Evolutionary conservation across 2,113 vertebrate species (phyloP).

Genomic region (Phrynocephalus versicolor): DNA sequence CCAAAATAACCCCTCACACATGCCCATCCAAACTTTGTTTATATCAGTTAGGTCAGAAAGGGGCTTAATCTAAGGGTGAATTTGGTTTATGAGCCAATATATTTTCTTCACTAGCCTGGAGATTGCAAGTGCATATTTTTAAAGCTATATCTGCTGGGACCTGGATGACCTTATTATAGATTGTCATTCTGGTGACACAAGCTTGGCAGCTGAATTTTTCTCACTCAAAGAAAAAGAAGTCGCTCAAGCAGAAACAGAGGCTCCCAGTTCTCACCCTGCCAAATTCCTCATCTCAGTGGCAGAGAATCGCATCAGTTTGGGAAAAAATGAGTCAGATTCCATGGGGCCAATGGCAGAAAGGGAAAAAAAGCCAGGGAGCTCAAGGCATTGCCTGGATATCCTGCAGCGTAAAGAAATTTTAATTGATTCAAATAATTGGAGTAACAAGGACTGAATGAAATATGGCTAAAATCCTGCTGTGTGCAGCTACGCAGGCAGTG

Average conservation of each 20-base stretch:
- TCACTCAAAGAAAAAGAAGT: slow-evolving; percentile 1
- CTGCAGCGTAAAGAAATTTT: neutral
- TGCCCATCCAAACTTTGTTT: too few relatives aligned
- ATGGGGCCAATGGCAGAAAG: neutral
- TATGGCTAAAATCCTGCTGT: neutral
- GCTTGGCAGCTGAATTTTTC: neutral
- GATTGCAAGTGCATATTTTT: neutral
- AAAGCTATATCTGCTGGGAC: neutral
- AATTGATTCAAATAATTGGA: neutral
- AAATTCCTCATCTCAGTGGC: neutral
- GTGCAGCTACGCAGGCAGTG: too few relatives aligned
- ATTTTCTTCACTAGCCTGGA: neutral
- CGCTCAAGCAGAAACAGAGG: slow-evolving; percentile 1
- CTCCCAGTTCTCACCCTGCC: neutral
- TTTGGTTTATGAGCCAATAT: neutral
- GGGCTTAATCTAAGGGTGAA: neutral
- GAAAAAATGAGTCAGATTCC: neutral
- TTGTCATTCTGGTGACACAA: slow-evolving; percentile 2
- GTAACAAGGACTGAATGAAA: neutral
- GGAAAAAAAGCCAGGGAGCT: neutral
- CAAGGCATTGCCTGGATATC: neutral
- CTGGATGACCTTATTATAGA: neutral
- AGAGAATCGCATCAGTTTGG: neutral
- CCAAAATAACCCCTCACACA: too few relatives aligned
- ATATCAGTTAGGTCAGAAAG: neutral